A percentile compares a stretch with the other conserved stretches of the same genome.
These are phyloP conservation scores for Coelinius sp. DNA, from an alignment of 2,888 invertebrate genomes.

Conservation along the genomic window DNA sequence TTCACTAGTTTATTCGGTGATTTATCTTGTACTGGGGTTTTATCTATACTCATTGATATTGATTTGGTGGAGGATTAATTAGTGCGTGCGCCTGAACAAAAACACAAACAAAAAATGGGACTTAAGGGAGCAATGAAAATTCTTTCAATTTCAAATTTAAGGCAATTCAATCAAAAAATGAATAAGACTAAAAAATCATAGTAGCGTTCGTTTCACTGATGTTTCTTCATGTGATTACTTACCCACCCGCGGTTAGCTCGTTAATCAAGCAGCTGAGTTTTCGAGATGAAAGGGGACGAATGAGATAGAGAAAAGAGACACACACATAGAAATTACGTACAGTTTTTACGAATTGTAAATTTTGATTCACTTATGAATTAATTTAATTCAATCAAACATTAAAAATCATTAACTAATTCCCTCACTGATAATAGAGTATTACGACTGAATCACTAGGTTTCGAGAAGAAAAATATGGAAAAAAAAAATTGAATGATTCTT, in stretches of 20 bases:
- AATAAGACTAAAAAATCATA: not conserved
- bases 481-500: slow-evolving; percentile 5
- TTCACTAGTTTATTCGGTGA: not conserved
- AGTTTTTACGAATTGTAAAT: slow-evolving; percentile 44
- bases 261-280: slow-evolving; percentile 87
- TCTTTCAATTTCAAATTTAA: no score
- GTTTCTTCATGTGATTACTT: slow-evolving; percentile 73
- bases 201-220: not conserved
- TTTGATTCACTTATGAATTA: not conserved
- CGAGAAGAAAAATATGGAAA: slow-evolving; percentile 29
- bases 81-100: slow-evolving; percentile 2
- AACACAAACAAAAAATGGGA: not conserved
- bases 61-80: not conserved
- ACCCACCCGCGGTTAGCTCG: slow-evolving; percentile 86
- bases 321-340: slow-evolving; percentile 68
- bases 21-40: not conserved
- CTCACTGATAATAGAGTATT: not conserved
- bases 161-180: no score
- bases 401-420: not conserved
- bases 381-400: not conserved
- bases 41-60: not conserved
- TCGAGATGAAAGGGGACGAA: slow-evolving; percentile 68
- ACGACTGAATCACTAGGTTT: slow-evolving; percentile 10
- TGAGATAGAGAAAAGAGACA: slow-evolving; percentile 69
- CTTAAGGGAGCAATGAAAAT: not conserved